Conservation (phyloP, 1,140 invertebrate genomes). For the Eupristina koningsbergeri region DNA sequence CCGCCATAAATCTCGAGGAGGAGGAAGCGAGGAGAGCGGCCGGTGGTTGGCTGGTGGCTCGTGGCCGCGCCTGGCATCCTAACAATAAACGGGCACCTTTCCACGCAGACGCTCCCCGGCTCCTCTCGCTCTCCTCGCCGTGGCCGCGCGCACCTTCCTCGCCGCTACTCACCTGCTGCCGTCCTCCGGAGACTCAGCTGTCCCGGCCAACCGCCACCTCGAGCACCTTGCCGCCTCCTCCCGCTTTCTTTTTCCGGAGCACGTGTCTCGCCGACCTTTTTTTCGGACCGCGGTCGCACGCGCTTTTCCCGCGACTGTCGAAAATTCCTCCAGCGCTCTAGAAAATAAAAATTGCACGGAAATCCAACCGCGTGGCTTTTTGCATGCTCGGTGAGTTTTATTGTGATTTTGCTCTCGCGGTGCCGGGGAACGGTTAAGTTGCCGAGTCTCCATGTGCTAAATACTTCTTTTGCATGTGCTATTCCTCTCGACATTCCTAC, state of each 20-base stretch:
- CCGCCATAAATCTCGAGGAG: constrained; percentile 27
- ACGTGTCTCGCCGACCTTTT: not conserved
- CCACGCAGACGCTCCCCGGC: constrained; percentile 3
- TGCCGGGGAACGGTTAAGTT: no score
- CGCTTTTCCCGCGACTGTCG: not conserved
- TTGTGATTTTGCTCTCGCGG: no score
- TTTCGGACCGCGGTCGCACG: not conserved
- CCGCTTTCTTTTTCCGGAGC: not conserved
- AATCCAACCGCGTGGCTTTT: no score
- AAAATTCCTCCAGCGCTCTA: no score
- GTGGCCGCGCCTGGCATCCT: constrained; percentile 57
- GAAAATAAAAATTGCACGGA: no score
- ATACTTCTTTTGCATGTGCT: no score
- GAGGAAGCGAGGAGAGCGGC: not conserved
- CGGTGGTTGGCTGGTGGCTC: constrained; percentile 29
- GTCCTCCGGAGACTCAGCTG: constrained; percentile 68
- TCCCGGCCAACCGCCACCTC: constrained; percentile 66
- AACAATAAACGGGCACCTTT: constrained; percentile 55
- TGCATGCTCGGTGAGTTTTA: no score
- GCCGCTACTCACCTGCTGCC: constrained; percentile 68
- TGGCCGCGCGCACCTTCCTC: constrained; percentile 40
- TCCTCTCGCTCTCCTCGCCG: not conserved
- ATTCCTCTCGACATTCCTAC: no score
- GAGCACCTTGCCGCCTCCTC: constrained; percentile 64
- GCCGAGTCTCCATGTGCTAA: no score